Conservation (phyloP, 2,113 vertebrate species). For the Chlorodrepanis virens region DNA sequence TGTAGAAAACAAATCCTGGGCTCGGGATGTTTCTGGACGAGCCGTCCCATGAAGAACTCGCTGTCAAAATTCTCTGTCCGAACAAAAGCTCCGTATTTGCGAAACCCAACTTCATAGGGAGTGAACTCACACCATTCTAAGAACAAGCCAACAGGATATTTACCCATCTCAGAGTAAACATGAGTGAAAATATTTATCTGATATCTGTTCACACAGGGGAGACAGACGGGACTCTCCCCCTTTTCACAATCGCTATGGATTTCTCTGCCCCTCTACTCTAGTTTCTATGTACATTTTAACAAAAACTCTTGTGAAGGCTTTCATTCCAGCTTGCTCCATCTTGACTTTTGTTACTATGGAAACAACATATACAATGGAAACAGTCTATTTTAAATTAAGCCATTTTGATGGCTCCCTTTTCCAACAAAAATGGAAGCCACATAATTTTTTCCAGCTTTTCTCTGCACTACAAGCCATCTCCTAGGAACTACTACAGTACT, state of each 20-base stretch:
- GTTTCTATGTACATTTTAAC: neutral
- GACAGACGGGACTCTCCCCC: neutral
- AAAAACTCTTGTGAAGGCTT: neutral
- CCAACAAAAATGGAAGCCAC: neutral
- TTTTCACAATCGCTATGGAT: neutral
- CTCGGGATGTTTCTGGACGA: constrained; percentile 64
- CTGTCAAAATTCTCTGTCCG: constrained; percentile 71
- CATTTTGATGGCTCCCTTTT: neutral
- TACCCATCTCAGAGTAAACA: neutral
- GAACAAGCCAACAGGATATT: neutral
- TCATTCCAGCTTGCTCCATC: neutral
- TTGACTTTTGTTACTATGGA: neutral
- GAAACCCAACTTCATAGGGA: constrained; percentile 72
- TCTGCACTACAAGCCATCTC: neutral
- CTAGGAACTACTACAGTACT: neutral
- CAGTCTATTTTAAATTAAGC: neutral
- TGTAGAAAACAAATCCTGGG: constrained; percentile 70
- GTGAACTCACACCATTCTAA: constrained; percentile 76
- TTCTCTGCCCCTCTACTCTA: neutral
- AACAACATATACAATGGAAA: neutral
- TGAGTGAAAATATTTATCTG: neutral
- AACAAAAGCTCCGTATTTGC: constrained; percentile 71
- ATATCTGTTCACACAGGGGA: neutral
- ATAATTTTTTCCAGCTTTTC: neutral
- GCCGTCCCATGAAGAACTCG: constrained; percentile 73